Evolutionary conservation across 30 jellyfish, hydroid and myxozoan species (phyloP), one percentile per base, ranked within the genome.

Genomic region (Cassiopea andromeda): DNA sequence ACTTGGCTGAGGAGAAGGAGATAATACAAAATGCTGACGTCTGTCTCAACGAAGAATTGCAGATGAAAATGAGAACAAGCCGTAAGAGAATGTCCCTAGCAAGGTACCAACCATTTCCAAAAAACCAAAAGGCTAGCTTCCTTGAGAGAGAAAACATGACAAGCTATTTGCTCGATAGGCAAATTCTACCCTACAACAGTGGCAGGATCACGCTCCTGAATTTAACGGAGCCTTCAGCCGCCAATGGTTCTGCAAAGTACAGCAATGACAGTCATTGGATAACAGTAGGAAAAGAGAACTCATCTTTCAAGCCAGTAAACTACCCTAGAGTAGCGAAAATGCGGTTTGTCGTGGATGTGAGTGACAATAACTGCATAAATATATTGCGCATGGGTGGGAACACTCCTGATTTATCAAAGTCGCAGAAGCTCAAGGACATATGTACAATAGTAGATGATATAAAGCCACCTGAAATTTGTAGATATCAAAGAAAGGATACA

Each of bases 21-120:
- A 47, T 49, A 2, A 80, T 66, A 57, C 85, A 54, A 27, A 68
- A 69, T 7, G 43, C 69, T 19, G 73, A 64, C 15, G 5, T 19
- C 48, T 8, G 59, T 73, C 46, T 2, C 50, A 66, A 78, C 16
- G 90, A 87, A 9, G 57, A 69, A 1, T 8, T 80, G 48, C 84
- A 50, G 59, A 87, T 19, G 69, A 69, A 50, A 57, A 77, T 50
- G 27, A 64, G 77, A 77, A 46, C 83, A 48, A 90, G 78, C 10
- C 90, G 94, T 7, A 86, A 86, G 43, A 60, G 93, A 44, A 87
- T 77, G 75, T 19, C 67, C 71, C 44, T 16, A 2, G 90, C 73
- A 47, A 77, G 94, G 48, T 87, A 77, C 60, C 78, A 58, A 38
- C 94, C 94, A 69, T 87, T 87, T 60, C 89, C 94, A 46, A 87